These are phyloP conservation scores for Andrena bucephala DNA, from an alignment of 2,888 invertebrate species.

Conservation along the genomic window DNA sequence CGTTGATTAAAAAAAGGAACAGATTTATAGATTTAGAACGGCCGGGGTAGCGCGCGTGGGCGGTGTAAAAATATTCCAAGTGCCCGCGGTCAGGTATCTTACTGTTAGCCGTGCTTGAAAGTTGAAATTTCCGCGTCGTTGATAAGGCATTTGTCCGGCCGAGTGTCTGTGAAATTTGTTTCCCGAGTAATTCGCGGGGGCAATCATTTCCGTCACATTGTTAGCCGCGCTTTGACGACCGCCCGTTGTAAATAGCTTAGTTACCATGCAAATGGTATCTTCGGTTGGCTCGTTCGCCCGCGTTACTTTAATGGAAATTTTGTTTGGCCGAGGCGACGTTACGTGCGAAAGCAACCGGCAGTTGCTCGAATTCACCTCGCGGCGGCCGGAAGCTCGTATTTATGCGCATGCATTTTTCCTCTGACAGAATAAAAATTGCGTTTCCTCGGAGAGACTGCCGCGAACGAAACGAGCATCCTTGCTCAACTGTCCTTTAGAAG, in stretches of 20 bases:
- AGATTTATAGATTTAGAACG: not conserved
- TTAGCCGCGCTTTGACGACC: not conserved
- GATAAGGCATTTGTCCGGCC: not conserved
- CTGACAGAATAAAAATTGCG: too few species aligned
- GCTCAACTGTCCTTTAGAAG: too few species aligned
- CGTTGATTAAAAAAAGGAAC: not conserved
- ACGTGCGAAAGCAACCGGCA: too few species aligned
- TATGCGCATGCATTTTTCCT: too few species aligned
- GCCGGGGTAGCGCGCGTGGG: too few species aligned
- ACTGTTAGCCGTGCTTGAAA: too few species aligned
- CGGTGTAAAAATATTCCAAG: too few species aligned
- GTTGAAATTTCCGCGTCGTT: not conserved
- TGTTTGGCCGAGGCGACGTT: not conserved
- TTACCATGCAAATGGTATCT: conserved; percentile 20
- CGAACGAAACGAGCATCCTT: too few species aligned
- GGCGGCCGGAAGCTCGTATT: too few species aligned
- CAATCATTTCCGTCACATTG: not conserved
- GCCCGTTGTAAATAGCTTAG: not conserved
- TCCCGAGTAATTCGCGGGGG: not conserved
- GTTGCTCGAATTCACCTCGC: too few species aligned
- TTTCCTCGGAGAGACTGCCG: too few species aligned
- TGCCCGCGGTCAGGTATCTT: too few species aligned
- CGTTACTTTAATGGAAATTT: conserved; percentile 4
- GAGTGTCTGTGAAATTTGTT: not conserved
- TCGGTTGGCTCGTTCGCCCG: not conserved